Base-by-base conservation (phyloP, 2,888 invertebrate species). In the Netelia fuscicornis region DNA sequence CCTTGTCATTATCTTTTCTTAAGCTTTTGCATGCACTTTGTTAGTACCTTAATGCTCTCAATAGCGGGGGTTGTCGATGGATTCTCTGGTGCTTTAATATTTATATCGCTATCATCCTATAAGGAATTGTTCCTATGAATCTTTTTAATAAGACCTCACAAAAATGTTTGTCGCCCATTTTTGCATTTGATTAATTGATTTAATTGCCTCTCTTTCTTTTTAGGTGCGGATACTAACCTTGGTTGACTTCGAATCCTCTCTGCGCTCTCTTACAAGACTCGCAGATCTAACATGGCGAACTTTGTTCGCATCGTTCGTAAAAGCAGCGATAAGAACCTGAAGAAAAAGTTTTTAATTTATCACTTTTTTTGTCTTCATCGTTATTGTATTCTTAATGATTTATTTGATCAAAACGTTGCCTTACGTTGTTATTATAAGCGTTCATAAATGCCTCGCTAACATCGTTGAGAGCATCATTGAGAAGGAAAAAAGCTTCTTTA, bases 231-330 rank as follows among this genome's bases (percentile, higher is more conserved):
- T 84, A 77, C 81, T 81, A 64, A 81, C 83, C 81, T 56, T 44
- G n/a, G 10, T 17, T 23, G 62, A 30, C 44, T 58, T 42, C 2
- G 56, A 30, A 44, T 81, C 64, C 5, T 88, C 89, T 82, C 92
- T 88, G 11, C 83, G 80, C n/a, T 88, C 79, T 78, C 90, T 90
- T 8, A 87, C 86, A 17, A 83, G 42, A 54, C 83, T 75, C 17
- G 86, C 75, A 0, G 92, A 90, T 62, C 92, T 89, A 9, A 91
- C 89, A 72, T 91, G 89, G 30, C 91, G 91, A 48, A 90, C 89
- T 85, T 96, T 96, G 68, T 95, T 95, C 6, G 95, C 95, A 93
- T 97, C 96, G 75, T 96, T 96, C 1, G 95, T 95, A 67, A 97
- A 95, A 10, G 95, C 95, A 13, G 96, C 95, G 87, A 97, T 94